Evolutionary conservation across 2,888 invertebrate genomes (phyloP), one percentile per base, ranked within the genome.

Genomic region (Cremastobaeus sp.): DNA sequence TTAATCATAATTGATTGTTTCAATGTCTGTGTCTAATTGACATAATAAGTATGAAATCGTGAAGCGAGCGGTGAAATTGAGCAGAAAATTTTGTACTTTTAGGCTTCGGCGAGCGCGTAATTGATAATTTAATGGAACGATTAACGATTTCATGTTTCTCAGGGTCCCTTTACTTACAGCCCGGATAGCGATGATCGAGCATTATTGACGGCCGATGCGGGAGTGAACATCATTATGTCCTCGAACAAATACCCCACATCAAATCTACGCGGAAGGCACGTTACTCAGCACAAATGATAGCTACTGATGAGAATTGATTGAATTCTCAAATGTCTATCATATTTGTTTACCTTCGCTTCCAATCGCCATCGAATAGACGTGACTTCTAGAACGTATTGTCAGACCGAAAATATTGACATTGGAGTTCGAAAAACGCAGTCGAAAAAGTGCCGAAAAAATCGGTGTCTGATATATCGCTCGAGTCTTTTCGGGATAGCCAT

Each of bases 161-260:
- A 65, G 73, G 54, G 64, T 37, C 47, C 45, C 64, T 57, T 70
- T 48, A 52, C 54, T 59, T 43, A 50, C 47, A 52, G 57, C 57
- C 74, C 74, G 76, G 74, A 76, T 74, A 76, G 69, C 80, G 77
- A 83, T 83, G 84, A 85, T 81, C 70, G 76, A 74, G 82, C 85
- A 78, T 52, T 83, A 80, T 83, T 81, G 74, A 76, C 64, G 74
- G 70, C 74, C 74, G 65, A 76, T 77, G 69, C 75, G 71, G 70
- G 77, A 77, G 68, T 76, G 71, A 70, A 60, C 70, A 65, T 60
- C 54, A 66, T 60, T 59, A 59, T 50, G 55, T 60, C 28, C 43
- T 59, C 64, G 47, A 66, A 60, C 72, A 72, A 72, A 66, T 60
- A 65, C 65, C 72, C 65, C 72, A 72, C 55, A 72, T 60, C 60